Evolutionary conservation across 2,113 vertebrate genomes (phyloP), one percentile per base, ranked within the genome.

Genomic region (Tor tambroides): DNA sequence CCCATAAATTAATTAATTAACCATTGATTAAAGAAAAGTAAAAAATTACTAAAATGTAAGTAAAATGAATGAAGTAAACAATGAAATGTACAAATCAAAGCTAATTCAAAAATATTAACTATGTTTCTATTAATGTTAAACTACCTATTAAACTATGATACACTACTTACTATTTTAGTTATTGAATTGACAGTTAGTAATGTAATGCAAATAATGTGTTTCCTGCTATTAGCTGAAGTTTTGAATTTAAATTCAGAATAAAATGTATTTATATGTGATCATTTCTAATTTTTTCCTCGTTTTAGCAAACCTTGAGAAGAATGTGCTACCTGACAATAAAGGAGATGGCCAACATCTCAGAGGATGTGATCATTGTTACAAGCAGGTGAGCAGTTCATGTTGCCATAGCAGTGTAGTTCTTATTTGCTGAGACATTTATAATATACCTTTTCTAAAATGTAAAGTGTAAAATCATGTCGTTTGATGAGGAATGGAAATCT

Each of bases 261-360:
- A 43, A 43, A 43, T 43, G 41, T 43, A 6, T 43, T 43, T 7
- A 43, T 8, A 32, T 17, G 15, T 23, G 10, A 26, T 8, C 35
- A 72, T 54, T 35, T 54, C 51, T 9, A 71, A 76, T 80, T 59
- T 85, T 85, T 6, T 5, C 9, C 32, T 0, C 1, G 1, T 54
- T 69, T 2, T 92, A 99, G 98, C 98, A 98, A 99, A 99, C 97
- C 38, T 92, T 99, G 72, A 94, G 98, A 80, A 96, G 98, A 86
- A 99, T 99, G 98, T 99, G 98, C 87, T 99, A 99, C 92, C 93
- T 99, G 30, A 99, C 98, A 0, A 99, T 99, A 92, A 99, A 99
- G 87, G 98, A 99, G 95, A 99, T 99, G 98, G 98, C 98, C 71
- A 99, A 96, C 88, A 99, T 99, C 89, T 98, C 98, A 4, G 98